Base-by-base conservation (phyloP, 2,113 vertebrate genomes). In the Saccopteryx leptura region DNA sequence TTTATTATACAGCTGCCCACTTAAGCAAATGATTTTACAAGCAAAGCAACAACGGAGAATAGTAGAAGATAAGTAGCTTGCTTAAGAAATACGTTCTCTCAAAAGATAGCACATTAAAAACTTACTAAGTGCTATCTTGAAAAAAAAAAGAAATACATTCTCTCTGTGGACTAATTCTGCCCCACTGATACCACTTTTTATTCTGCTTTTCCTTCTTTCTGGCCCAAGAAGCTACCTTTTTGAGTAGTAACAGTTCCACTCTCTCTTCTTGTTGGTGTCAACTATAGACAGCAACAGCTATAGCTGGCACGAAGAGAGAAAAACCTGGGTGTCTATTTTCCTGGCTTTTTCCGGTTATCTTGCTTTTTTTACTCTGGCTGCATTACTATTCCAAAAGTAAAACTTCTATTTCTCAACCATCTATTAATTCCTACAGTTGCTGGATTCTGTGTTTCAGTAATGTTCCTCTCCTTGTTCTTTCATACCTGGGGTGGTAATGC, bases 401-500 rank as follows among this genome's bases (percentile, higher is more conserved):
- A 5, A 6, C 21, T 76, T 88, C 26, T n/a, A 1, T 24, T 68
- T 12, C 26, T 68, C 69, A 39, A 0, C 24, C 3, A 18, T 31
- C 24, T 50, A 39, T 8, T 11, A 50, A 21, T n/a, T 50, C 24
- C 15, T 65, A 4, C 2, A 28, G 14, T 10, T 66, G 9, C 21
- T 7, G 11, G 18, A 14, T 60, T 91, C 7, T 54, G 7, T 9
- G 8, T 28, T 58, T 4, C 1, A 28, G 14, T 10, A 23, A 31
- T 11, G 11, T 0, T 24, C n/a, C 24, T 39, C 3, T 23, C 4
- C 9, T 84, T 48, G 10, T 4, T 17, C 21, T 48, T 91, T 91
- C 52, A 72, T 33, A 50, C 5, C 5, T 56, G 2, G 1, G 0
- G 1, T 13, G 5, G 24, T 54, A 13, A 48, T 31, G 17, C 18